Evolutionary conservation across 1,140 invertebrate species (phyloP), one percentile per base, ranked within the genome.

Genomic region (Helicorthomorpha holstii): DNA sequence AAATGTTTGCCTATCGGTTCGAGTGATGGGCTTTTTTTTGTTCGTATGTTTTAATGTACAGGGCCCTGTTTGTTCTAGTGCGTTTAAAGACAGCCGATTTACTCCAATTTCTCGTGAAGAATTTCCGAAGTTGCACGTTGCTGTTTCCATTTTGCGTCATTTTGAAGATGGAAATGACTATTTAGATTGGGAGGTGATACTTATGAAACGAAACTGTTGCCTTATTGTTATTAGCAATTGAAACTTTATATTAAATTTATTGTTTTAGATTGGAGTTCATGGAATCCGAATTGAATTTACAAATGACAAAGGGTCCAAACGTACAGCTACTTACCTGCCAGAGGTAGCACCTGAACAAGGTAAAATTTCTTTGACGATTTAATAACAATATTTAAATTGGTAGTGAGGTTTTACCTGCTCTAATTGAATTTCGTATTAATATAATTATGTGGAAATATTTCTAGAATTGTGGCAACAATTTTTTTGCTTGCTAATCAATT

Each of bases 341-440:
- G 85, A 98, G 72, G 91, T 99, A 52, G 91, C 94, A 59, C 78
- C 80, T 52, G 94, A 98, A 69, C 95, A 98, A 84, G 93, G 91
- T 91, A 71, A 59, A 60, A 54, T 49, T 50, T 38, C 49, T 34
- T 7, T n/a, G n/a, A n/a, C n/a, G n/a, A n/a, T n/a, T n/a, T n/a
- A n/a, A n/a, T n/a, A n/a, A n/a, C n/a, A n/a, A n/a, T 21, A 29
- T 12, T 49, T 27, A 16, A 16, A 27, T 22, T 3, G n/a, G n/a
- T n/a, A n/a, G n/a, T n/a, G 16, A 53, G 23, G 14, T 27, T 42
- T 27, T 53, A 24, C 2, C 2, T 25, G 21, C 41, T 21, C n/a
- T n/a, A n/a, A n/a, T n/a, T n/a, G n/a, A n/a, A n/a, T n/a, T n/a
- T 34, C 23, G 7, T 26, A 26, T 52, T 19, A 21, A 27, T 53